Evolutionary conservation across 2,888 invertebrate genomes (phyloP).

Genomic region (Drosophila neoperkinsi): DNA sequence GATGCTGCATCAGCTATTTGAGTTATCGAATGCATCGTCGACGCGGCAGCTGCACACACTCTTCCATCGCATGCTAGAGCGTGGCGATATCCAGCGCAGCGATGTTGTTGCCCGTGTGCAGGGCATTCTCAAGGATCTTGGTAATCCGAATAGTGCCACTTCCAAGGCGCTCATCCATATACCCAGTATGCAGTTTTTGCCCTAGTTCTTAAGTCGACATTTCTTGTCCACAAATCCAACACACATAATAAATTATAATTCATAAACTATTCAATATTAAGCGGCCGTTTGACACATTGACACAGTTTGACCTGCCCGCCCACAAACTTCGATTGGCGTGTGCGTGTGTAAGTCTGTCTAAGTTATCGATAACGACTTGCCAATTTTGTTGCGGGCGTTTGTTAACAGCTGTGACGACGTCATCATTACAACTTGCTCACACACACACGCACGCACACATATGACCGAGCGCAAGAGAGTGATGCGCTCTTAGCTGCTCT

Average conservation of each 20-base stretch:
- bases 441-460: not conserved
- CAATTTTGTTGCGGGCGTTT: slow-evolving; percentile 47
- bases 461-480: slow-evolving; percentile 7
- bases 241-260: slow-evolving; percentile 48
- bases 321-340: slow-evolving; percentile 18
- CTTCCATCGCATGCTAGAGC: slow-evolving; percentile 82
- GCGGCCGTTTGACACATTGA: slow-evolving; percentile 64
- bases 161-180: slow-evolving; percentile 80
- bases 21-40: slow-evolving; percentile 81
- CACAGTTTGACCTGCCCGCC: slow-evolving; percentile 56
- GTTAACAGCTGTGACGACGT: slow-evolving; percentile 63
- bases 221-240: slow-evolving; percentile 37
- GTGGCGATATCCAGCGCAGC: slow-evolving; percentile 82
- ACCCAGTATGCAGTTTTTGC: slow-evolving; percentile 83
- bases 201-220: slow-evolving; percentile 64
- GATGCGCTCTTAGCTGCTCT: slow-evolving; percentile 17
- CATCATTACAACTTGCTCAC: slow-evolving; percentile 26
- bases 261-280: slow-evolving; percentile 37
- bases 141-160: slow-evolving; percentile 80
- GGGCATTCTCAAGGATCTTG: slow-evolving; percentile 82
- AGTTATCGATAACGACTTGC: slow-evolving; percentile 63
- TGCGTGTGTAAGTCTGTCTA: slow-evolving; percentile 3
- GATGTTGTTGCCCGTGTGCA: slow-evolving; percentile 83
- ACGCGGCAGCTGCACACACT: slow-evolving; percentile 83
- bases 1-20: slow-evolving; percentile 77